Percentiles rank a stretch among this genome's conserved stretches.
phyloP scores from a whole-genome alignment of 1,140 invertebrate species.

The Hypsibius dujardini region DNA sequence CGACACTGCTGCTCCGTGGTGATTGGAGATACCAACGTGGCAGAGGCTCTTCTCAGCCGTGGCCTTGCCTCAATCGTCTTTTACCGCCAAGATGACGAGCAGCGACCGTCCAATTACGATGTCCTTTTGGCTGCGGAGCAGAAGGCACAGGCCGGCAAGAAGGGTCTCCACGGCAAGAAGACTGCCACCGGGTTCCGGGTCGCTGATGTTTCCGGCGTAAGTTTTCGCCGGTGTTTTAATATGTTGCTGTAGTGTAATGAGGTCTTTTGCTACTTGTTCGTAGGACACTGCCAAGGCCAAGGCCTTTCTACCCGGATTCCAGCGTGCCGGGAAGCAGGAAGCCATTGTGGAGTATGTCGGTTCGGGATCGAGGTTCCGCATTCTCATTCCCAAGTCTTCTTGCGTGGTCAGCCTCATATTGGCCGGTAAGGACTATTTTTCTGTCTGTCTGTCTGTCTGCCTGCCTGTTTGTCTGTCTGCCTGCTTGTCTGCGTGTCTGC shows the following conservation, averaged over 20 bases:
- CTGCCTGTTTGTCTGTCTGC: too few relatives aligned
- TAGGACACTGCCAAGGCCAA: conserved; percentile 65
- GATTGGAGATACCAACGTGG: conserved; percentile 60
- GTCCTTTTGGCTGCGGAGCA: conserved; percentile 76
- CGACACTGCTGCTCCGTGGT: conserved; percentile 82
- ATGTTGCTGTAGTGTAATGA: background rate
- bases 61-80: conserved; percentile 77
- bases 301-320: conserved; percentile 72
- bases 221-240: conserved; percentile 21
- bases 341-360: conserved; percentile 87
- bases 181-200: conserved; percentile 54
- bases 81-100: conserved; percentile 85
- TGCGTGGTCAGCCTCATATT: conserved; percentile 83
- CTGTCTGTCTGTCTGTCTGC: too few relatives aligned
- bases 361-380: conserved; percentile 69
- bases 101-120: conserved; percentile 81
- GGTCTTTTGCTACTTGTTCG: conserved; percentile 18
- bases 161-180: conserved; percentile 69
- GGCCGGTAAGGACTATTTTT: conserved; percentile 39
- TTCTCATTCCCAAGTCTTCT: conserved; percentile 86
- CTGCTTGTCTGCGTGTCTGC: too few relatives aligned
- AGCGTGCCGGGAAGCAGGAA: conserved; percentile 61
- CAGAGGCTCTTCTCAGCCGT: conserved; percentile 75
- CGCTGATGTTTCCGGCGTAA: conserved; percentile 61
- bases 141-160: conserved; percentile 65